Evolutionary conservation across 1,140 invertebrate genomes (phyloP).

Genomic region (Heliconius eleuchia): DNA sequence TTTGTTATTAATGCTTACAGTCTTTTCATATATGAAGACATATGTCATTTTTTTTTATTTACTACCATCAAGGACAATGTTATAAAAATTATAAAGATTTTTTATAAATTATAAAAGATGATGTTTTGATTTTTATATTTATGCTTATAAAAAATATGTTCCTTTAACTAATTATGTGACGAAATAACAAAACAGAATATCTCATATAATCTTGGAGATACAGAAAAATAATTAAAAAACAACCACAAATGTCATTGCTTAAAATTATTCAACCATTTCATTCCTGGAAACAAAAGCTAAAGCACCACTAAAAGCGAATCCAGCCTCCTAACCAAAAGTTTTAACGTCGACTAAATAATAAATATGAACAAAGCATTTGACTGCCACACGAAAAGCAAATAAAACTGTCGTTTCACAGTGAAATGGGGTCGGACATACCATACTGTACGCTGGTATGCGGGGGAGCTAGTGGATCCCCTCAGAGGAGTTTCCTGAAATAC

Average conservation of each 20-base stretch:
- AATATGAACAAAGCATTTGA: slow-evolving; percentile 35
- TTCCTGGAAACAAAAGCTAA: slow-evolving; percentile 2
- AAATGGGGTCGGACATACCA: slow-evolving; percentile 63
- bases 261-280: neutral
- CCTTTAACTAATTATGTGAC: no score
- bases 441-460: slow-evolving; percentile 64
- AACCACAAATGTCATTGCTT: neutral
- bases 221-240: neutral
- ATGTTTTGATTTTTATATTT: no score
- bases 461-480: slow-evolving; percentile 43
- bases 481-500: slow-evolving; percentile 49
- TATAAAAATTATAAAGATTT: neutral
- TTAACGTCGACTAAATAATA: slow-evolving; percentile 6
- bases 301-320: slow-evolving; percentile 8
- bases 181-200: no score
- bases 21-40: slow-evolving; percentile 22
- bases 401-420: slow-evolving; percentile 69
- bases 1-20: slow-evolving; percentile 21
- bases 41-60: neutral
- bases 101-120: no score
- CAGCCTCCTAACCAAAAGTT: slow-evolving; percentile 10
- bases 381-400: slow-evolving; percentile 49
- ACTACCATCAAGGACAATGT: neutral
- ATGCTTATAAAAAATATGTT: no score
- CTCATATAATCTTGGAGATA: no score